phyloP scores from a whole-genome alignment of 2,797 vertebrate species.

The Prunella strophiata region DNA sequence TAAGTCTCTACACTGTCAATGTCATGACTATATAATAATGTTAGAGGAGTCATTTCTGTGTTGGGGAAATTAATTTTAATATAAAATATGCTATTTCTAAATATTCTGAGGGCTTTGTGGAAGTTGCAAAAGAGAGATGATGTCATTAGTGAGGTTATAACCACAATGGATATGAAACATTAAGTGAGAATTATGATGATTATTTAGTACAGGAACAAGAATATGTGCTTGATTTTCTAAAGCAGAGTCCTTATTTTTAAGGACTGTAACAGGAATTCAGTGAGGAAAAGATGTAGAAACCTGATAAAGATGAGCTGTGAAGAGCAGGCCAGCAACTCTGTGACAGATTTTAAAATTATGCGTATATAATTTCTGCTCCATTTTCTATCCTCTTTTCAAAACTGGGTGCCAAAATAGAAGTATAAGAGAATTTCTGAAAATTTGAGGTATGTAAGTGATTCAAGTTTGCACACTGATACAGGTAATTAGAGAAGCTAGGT shows the following conservation, averaged over 20 bases:
- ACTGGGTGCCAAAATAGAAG: background rate
- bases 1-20: background rate
- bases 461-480: background rate
- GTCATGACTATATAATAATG: background rate
- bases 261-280: background rate
- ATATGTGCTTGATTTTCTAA: background rate
- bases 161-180: fast-evolving
- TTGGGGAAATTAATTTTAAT: background rate
- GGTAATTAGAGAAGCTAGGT: background rate
- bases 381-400: background rate
- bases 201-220: background rate
- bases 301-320: background rate
- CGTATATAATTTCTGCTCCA: background rate
- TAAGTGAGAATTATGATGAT: background rate
- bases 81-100: background rate
- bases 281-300: background rate
- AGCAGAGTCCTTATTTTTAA: background rate
- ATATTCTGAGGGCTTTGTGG: background rate
- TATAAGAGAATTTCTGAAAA: background rate
- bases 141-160: background rate
- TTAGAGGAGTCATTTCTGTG: background rate
- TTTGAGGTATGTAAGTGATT: background rate
- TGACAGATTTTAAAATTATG: background rate
- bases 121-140: background rate
- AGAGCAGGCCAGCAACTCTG: background rate